phyloP scores from a whole-genome alignment of 2,797 vertebrate species.

The Sciurus carolinensis region DNA sequence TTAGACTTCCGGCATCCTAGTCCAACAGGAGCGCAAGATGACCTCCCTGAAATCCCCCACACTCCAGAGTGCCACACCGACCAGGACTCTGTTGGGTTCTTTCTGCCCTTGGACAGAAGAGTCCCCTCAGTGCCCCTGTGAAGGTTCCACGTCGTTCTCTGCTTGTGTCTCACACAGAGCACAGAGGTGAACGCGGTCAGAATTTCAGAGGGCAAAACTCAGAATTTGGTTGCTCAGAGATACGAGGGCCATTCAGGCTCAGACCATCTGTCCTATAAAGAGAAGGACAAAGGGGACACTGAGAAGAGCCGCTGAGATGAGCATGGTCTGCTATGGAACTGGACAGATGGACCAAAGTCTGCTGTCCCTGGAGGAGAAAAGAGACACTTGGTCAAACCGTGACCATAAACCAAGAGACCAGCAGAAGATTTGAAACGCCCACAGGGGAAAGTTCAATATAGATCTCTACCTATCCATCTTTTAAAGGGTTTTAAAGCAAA shows the following conservation, averaged over 20 bases:
- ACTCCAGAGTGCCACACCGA: background rate
- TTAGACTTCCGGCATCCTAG: background rate
- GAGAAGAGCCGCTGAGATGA: too few species aligned
- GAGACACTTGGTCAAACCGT: background rate
- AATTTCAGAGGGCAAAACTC: background rate
- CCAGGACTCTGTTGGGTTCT: background rate
- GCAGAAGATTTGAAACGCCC: background rate
- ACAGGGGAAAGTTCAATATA: background rate
- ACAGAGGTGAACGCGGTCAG: background rate
- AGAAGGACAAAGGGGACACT: background rate
- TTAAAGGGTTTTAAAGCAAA: background rate
- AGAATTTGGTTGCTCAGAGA: background rate
- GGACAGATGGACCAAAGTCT: background rate
- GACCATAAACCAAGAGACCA: background rate
- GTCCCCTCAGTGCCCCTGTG: background rate
- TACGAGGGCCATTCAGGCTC: background rate
- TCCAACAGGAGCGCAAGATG: background rate
- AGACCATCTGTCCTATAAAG: background rate
- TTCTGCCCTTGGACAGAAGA: background rate
- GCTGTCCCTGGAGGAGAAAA: background rate
- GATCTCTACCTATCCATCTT: background rate
- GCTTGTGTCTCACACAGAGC: background rate
- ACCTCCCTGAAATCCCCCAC: background rate
- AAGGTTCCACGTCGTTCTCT: background rate
- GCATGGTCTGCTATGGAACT: rapidly evolving